Evolutionary conservation across 2,113 vertebrate genomes (phyloP).

Genomic region (Galemys pyrenaicus): DNA sequence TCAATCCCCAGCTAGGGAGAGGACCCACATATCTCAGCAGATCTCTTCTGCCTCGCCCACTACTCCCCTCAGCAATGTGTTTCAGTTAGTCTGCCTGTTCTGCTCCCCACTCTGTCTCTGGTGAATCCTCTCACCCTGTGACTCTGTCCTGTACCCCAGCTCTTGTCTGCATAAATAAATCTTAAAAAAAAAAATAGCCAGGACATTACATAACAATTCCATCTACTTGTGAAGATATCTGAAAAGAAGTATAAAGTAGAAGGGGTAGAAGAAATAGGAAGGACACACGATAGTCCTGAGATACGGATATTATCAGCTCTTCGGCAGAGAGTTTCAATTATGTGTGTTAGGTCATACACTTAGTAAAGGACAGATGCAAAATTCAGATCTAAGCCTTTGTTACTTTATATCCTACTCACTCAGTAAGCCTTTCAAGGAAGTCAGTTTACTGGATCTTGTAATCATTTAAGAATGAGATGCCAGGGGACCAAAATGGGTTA

Average conservation of each 20-base stretch:
- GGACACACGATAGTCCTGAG: neutral
- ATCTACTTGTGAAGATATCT: neutral
- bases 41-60: no score
- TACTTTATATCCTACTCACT: neutral
- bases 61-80: no score
- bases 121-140: no score
- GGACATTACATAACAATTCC: neutral
- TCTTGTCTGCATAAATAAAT: no score
- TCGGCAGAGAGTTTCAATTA: conserved; percentile 3
- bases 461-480: conserved; percentile 12
- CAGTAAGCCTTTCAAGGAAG: conserved; percentile 19
- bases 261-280: neutral
- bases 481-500: neutral
- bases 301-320: neutral
- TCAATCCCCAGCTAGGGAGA: no score
- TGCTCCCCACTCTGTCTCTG: no score
- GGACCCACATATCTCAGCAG: no score
- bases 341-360: neutral
- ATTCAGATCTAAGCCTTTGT: neutral
- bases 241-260: neutral
- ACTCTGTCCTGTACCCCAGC: no score
- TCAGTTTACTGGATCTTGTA: neutral
- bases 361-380: neutral
- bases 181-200: no score
- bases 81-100: no score